Percentiles rank a stretch among this genome's conserved stretches.
phyloP scores from a whole-genome alignment of 2,113 vertebrate genomes.

The Poecilia latipinna region DNA sequence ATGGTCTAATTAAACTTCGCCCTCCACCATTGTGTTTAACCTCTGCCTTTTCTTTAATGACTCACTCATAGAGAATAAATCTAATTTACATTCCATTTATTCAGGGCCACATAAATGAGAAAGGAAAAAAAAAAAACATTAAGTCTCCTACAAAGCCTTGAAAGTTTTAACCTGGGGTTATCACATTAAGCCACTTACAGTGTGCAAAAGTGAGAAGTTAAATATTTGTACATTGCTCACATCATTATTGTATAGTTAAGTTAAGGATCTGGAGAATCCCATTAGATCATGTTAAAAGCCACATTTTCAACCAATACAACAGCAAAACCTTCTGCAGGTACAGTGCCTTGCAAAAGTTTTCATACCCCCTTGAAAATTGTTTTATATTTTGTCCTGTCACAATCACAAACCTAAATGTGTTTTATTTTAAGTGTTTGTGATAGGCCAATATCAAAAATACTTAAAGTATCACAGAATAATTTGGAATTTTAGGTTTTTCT shows the following conservation, averaged over 20 bases:
- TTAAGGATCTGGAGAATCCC: not conserved
- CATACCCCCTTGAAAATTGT: not conserved
- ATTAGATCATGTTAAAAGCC: not conserved
- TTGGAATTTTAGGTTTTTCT: too few species aligned
- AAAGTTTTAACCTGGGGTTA: conserved; percentile 22
- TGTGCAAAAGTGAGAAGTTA: conserved; percentile 18
- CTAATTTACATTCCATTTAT: conserved; percentile 55
- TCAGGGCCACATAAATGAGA: conserved; percentile 22
- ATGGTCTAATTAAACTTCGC: conserved; percentile 57
- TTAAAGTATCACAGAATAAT: too few species aligned
- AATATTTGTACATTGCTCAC: conserved; percentile 18
- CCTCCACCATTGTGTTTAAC: conserved; percentile 48
- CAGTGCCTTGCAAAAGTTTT: not conserved
- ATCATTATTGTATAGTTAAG: not conserved
- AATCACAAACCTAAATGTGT: too few species aligned
- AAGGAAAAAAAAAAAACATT: conserved; percentile 25
- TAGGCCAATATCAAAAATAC: too few species aligned
- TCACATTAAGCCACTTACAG: conserved; percentile 9
- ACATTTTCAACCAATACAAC: not conserved
- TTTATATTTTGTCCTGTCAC: not conserved
- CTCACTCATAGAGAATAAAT: conserved; percentile 44
- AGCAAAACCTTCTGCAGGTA: not conserved
- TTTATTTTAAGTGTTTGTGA: too few species aligned
- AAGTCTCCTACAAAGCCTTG: conserved; percentile 8
- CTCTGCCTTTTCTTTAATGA: conserved; percentile 49